Conservation (phyloP, 1,140 invertebrate genomes). For the Drosophila burlai region DNA sequence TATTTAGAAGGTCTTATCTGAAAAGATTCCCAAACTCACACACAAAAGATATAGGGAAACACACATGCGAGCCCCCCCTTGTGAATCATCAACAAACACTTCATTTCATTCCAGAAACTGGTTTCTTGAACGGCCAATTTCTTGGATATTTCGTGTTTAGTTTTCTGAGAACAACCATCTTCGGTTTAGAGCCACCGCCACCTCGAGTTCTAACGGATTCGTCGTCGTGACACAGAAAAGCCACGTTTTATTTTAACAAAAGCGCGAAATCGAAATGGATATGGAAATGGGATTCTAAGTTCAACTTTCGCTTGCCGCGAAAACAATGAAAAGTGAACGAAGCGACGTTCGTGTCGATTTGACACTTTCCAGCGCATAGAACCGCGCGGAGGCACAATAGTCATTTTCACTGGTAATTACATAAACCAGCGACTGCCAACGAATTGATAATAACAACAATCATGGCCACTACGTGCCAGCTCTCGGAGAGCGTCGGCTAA, state of each 20-base stretch:
- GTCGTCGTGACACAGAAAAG: conserved; percentile 15
- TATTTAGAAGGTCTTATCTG: conserved; percentile 28
- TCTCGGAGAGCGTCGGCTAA: conserved; percentile 15
- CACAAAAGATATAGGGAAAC: conserved; percentile 6
- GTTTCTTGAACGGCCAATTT: conserved; percentile 19
- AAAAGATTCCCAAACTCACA: conserved; percentile 23
- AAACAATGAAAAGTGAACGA: conserved; percentile 41
- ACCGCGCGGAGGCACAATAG: conserved; percentile 3
- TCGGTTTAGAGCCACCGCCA: background rate
- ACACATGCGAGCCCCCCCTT: conserved; percentile 6
- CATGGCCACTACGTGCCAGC: conserved; percentile 45
- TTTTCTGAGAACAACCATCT: conserved; percentile 26
- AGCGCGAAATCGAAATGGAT: conserved; percentile 10
- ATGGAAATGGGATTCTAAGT: conserved; percentile 25
- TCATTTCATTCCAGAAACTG: conserved; percentile 30
- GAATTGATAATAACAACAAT: conserved; percentile 46
- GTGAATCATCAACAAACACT: conserved; percentile 40
- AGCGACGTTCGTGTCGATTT: conserved; percentile 29
- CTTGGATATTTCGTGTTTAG: conserved; percentile 20
- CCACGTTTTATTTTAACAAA: conserved; percentile 30
- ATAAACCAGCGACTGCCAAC: conserved; percentile 27
- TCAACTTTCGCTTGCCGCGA: conserved; percentile 38
- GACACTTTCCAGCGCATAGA: conserved; percentile 34
- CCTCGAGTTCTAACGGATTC: conserved; percentile 27
- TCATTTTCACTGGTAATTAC: conserved; percentile 33